Percentiles rank a stretch among this genome's conserved stretches.
These are phyloP conservation scores for Lordiphosa stackelbergi DNA, from an alignment of 1,140 invertebrate genomes.

Conservation along the genomic window DNA sequence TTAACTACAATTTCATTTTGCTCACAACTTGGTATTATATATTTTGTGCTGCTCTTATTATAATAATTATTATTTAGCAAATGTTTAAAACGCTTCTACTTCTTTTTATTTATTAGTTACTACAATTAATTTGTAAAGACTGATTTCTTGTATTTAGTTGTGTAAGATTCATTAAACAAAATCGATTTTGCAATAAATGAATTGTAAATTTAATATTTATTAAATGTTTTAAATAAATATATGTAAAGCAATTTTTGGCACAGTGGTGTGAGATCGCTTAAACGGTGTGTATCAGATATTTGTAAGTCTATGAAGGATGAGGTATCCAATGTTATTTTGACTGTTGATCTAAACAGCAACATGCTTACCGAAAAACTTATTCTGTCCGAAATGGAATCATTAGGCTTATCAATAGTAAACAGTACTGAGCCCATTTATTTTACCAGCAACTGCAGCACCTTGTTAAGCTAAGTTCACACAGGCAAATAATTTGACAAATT, in stretches of 20 bases:
- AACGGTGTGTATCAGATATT: too few relatives aligned
- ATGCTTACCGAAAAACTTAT: too few relatives aligned
- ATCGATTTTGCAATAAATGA: constrained; percentile 38
- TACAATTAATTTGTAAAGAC: constrained; percentile 71
- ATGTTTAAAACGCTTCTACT: constrained; percentile 9
- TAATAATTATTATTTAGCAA: constrained; percentile 39
- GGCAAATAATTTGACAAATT: too few relatives aligned
- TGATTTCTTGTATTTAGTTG: constrained; percentile 62
- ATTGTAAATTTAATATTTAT: constrained; percentile 48
- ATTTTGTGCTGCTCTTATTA: constrained; percentile 25
- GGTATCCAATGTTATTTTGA: too few relatives aligned
- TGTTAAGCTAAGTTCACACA: too few relatives aligned
- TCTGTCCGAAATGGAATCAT: too few relatives aligned
- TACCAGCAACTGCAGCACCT: too few relatives aligned
- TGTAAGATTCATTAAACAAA: constrained; percentile 16
- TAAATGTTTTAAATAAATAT: constrained; percentile 53
- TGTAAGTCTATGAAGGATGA: too few relatives aligned
- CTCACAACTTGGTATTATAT: constrained; percentile 53
- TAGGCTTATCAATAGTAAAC: too few relatives aligned
- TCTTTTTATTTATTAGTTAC: constrained; percentile 48
- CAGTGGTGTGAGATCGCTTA: too few relatives aligned
- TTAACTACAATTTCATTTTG: constrained; percentile 38
- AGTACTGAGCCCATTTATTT: too few relatives aligned
- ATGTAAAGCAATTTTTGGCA: constrained; percentile 5
- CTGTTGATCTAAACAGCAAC: too few relatives aligned